Percentiles rank a stretch among this genome's conserved stretches.
These are phyloP conservation scores for Corythornis madagascariensis DNA, from an alignment of 2,113 vertebrate genomes.

Conservation along the genomic window DNA sequence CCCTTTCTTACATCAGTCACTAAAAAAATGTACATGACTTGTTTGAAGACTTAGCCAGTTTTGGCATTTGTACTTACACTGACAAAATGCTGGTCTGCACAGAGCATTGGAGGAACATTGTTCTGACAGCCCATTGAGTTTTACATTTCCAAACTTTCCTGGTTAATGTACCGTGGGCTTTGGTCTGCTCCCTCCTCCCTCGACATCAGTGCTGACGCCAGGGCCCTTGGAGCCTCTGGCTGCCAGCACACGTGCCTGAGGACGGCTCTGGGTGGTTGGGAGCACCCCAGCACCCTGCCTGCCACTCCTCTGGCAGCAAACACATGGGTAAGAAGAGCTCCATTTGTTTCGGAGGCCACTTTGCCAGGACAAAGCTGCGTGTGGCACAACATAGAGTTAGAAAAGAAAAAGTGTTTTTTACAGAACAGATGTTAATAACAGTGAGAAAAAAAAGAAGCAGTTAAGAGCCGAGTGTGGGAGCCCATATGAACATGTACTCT, in stretches of 20 bases:
- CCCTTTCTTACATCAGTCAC: background rate
- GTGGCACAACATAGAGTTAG: too few relatives aligned
- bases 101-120: constrained; percentile 3
- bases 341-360: fast-evolving
- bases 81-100: constrained; percentile 5
- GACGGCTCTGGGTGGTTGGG: background rate
- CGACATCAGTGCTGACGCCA: fast-evolving
- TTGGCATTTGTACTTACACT: constrained; percentile 38
- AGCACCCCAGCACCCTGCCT: background rate
- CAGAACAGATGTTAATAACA: background rate
- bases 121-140: constrained; percentile 58
- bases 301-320: fast-evolving
- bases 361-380: fast-evolving
- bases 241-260: background rate
- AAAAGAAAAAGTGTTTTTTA: background rate
- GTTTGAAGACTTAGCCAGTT: constrained; percentile 18
- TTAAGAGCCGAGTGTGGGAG: background rate
- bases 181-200: background rate
- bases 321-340: background rate
- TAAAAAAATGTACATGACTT: background rate
- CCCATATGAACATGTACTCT: fast-evolving
- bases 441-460: too few relatives aligned
- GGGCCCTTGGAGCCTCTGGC: background rate
- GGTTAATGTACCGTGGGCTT: background rate
- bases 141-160: background rate